Percentiles rank a stretch among this genome's conserved stretches.
Evolutionary conservation across 2,888 invertebrate species (phyloP).

Genomic region (Caradrina clavipalpis): DNA sequence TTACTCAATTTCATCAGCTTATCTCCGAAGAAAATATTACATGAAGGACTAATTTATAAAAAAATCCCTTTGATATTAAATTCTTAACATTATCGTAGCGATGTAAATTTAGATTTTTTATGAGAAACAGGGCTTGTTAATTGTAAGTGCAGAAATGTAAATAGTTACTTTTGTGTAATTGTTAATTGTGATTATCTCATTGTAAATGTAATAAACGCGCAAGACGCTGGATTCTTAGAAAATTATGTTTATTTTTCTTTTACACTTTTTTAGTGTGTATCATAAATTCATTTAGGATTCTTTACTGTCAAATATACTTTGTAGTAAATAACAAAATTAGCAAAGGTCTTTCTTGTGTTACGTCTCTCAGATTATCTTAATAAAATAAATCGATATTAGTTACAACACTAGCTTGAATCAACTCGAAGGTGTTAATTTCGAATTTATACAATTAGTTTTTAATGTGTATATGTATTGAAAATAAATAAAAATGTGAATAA

Average conservation of each 20-base stretch:
- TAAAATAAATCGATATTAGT: conserved; percentile 15
- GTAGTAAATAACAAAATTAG: conserved; percentile 9
- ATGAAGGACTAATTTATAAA: conserved; percentile 12
- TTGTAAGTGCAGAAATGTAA: conserved; percentile 69
- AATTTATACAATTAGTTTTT: conserved; percentile 84
- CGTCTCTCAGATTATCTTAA: conserved; percentile 11
- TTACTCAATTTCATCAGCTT: conserved; percentile 19
- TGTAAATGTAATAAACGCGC: conserved; percentile 58
- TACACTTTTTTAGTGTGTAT: not conserved
- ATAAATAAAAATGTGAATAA: conserved; percentile 84
- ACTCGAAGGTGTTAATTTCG: conserved; percentile 81
- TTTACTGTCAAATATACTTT: conserved; percentile 10
- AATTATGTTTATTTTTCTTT: conserved; percentile 11
- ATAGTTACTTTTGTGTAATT: conserved; percentile 71
- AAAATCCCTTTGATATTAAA: conserved; percentile 19
- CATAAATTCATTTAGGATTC: not conserved
- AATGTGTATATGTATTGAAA: conserved; percentile 79
- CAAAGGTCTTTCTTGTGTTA: not conserved
- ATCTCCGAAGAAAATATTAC: not conserved
- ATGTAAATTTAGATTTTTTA: conserved; percentile 59
- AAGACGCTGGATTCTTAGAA: conserved; percentile 26
- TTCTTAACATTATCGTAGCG: conserved; percentile 27
- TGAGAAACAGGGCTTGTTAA: conserved; percentile 75
- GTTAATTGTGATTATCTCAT: conserved; percentile 67
- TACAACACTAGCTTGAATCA: conserved; percentile 43